These are phyloP conservation scores for Trididemnum clinides DNA, from an alignment of 23 tunicate species.

Conservation along the genomic window DNA sequence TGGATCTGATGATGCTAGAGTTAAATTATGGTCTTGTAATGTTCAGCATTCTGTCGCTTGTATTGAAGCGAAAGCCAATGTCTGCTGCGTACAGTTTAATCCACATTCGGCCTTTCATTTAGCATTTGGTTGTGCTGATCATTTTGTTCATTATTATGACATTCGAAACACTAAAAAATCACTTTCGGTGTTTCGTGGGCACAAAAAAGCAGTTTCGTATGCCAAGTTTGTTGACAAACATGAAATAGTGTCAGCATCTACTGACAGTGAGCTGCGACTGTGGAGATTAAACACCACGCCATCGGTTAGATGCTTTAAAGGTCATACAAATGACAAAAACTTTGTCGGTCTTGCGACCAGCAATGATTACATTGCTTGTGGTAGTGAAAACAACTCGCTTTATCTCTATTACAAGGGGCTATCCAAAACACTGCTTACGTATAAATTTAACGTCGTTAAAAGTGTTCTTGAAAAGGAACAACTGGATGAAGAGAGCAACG, in stretches of 20 bases:
- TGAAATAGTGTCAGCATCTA: constrained; percentile 96
- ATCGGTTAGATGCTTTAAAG: constrained; percentile 68
- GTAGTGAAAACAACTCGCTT: constrained; percentile 91
- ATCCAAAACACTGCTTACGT: constrained; percentile 75
- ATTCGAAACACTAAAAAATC: constrained; percentile 83
- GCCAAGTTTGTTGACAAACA: constrained; percentile 83
- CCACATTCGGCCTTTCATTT: constrained; percentile 87
- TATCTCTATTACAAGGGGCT: constrained; percentile 94
- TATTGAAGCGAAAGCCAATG: constrained; percentile 98
- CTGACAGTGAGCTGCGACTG: constrained; percentile 88
- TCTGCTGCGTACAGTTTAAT: constrained; percentile 98
- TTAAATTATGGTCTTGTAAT: constrained; percentile 87
- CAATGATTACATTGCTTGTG: constrained; percentile 96
- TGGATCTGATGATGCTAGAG: constrained; percentile 97
- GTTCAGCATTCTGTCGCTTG: constrained; percentile 77
- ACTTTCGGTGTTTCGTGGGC: constrained; percentile 85
- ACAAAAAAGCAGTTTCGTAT: constrained; percentile 99
- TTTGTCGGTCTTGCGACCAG: constrained; percentile 98
- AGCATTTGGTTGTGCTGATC: constrained; percentile 98
- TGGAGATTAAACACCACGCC: constrained; percentile 68
- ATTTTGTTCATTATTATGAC: constrained; percentile 97
- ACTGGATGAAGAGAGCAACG: constrained; percentile 77
- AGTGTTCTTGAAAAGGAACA: constrained; percentile 78
- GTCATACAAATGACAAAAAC: constrained; percentile 96
- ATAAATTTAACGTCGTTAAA: constrained; percentile 88